Evolutionary conservation across 2,888 invertebrate genomes (phyloP), one percentile per base, ranked within the genome.

Genomic region (Pegoplata infirma): DNA sequence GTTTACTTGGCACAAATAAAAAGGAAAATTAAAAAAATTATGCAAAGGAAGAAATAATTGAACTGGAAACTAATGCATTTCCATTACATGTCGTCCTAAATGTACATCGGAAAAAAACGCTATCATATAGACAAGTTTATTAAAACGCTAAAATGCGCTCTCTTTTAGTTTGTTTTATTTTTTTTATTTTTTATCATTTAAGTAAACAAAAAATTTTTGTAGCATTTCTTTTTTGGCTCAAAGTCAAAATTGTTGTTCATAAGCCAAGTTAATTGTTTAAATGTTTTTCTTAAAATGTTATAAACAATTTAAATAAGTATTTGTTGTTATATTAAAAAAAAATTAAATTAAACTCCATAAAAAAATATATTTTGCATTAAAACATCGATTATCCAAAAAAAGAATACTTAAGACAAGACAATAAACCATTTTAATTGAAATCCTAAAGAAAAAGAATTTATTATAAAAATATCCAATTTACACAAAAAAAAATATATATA

Each of bases 1-100:
- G 90, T 75, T 84, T 95, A 8, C 84, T 95, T 80, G 94, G 94
- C 44, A 82, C 90, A 46, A 87, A 91, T 51, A 84, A 84, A 14
- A 69, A 51, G 12, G n/a, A 16, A 51, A 47, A 51, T 23, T 51
- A 63, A 2, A 32, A 32, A n/a, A 12, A n/a, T 14, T n/a, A n/a
- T n/a, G 1, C 46, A 28, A 74, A 16, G 36, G 8, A 75, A 32
- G n/a, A 69, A 68, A 17, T 21, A 80, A 63, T 46, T 63, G 32
- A 63, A 75, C 40, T 56, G 58, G 68, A 76, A 69, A 64, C 71
- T 47, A 74, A 63, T 77, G 58, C 80, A 80, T 80, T 80, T 77
- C 80, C 79, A 76, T 36, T 76, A 51, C 61, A 36, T 72, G 75
- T 79, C 66, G 75, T 79, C 71, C 71, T 67, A 14, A 63, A 63